Percentiles rank a stretch among this genome's conserved stretches.
Evolutionary conservation across 1,140 invertebrate genomes (phyloP).

Genomic region (Penaeus indicus): DNA sequence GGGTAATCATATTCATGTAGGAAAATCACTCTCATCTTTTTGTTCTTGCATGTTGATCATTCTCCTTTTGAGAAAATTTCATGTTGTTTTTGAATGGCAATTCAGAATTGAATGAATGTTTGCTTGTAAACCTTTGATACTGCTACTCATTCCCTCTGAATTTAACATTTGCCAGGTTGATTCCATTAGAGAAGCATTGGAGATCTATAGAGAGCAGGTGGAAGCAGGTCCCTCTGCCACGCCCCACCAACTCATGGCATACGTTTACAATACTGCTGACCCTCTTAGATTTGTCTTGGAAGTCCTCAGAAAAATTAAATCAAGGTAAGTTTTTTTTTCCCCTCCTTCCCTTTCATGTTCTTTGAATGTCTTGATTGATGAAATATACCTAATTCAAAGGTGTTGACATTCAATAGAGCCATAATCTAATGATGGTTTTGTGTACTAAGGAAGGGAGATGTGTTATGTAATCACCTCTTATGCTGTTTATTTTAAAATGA

Average conservation of each 20-base stretch:
- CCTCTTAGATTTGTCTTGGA: conserved; percentile 56
- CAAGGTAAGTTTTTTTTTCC: conserved; percentile 34
- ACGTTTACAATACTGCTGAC: conserved; percentile 53
- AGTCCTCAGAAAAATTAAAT: conserved; percentile 56
- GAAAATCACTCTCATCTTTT: no score
- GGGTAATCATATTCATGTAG: neutral
- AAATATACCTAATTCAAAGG: neutral
- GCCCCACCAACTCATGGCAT: conserved; percentile 52
- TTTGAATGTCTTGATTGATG: neutral
- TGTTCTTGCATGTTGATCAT: no score
- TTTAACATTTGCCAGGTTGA: conserved; percentile 79
- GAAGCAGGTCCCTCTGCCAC: conserved; percentile 33
- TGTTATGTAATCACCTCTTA: no score
- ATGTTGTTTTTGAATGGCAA: no score
- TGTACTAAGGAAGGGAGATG: no score
- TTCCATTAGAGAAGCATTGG: conserved; percentile 76
- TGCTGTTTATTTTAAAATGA: no score
- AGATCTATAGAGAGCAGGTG: conserved; percentile 52
- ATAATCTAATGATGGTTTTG: no score
- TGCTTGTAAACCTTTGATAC: no score
- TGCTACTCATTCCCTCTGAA: neutral
- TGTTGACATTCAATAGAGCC: no score
- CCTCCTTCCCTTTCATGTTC: no score
- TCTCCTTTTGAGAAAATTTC: no score
- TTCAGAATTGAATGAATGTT: no score